phyloP scores from a whole-genome alignment of 2,113 vertebrate genomes.

The Chaetorhynchus papuensis region DNA sequence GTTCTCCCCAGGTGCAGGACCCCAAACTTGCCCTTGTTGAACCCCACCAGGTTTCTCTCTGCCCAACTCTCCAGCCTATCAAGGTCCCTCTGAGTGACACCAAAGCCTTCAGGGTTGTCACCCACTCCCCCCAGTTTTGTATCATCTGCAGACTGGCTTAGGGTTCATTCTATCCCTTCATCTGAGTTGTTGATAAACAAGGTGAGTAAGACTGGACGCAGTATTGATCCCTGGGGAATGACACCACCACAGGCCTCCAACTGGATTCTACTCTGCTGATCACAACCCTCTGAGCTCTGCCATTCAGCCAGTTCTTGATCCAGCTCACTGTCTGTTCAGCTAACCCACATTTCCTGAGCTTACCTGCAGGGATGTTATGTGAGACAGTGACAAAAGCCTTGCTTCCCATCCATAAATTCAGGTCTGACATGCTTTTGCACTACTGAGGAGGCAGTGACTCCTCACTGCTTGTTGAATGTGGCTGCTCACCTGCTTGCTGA shows the following conservation, averaged over 20 bases:
- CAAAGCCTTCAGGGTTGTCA: background rate
- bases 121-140: too few relatives aligned
- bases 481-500: background rate
- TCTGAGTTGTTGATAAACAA: accelerated
- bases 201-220: background rate
- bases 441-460: background rate
- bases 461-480: background rate
- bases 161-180: background rate
- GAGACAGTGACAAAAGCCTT: background rate
- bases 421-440: background rate
- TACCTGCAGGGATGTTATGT: background rate
- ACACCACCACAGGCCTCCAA: background rate
- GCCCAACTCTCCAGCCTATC: background rate
- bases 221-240: background rate
- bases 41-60: background rate
- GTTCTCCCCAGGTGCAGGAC: background rate
- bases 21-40: background rate
- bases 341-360: background rate
- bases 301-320: background rate
- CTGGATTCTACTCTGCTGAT: background rate
- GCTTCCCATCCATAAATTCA: background rate
- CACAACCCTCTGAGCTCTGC: background rate
- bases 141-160: background rate
- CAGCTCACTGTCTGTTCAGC: background rate
- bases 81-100: background rate